Conservation (phyloP, 2,113 vertebrate genomes). For the Otis tarda region DNA sequence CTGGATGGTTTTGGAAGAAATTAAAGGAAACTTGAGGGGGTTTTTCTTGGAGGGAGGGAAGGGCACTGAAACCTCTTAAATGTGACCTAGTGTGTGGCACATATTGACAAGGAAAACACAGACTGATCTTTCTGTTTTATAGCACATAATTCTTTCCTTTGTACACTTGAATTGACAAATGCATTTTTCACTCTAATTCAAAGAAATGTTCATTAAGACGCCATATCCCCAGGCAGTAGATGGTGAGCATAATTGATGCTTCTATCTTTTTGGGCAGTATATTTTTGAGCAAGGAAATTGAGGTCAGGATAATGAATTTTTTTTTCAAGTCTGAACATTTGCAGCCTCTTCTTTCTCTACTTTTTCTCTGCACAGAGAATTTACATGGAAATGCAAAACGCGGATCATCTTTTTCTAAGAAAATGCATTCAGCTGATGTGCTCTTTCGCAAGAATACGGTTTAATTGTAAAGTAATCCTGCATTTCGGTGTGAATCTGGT, state of each 20-base stretch:
- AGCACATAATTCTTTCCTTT: constrained; percentile 1
- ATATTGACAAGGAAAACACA: constrained; percentile 42
- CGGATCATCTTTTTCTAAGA: constrained; percentile 5
- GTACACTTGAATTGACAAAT: constrained; percentile 73
- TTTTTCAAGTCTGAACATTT: constrained; percentile 69
- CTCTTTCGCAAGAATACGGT: not conserved
- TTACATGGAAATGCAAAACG: not conserved
- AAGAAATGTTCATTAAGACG: constrained; percentile 79
- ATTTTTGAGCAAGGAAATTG: constrained; percentile 62
- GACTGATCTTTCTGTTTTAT: constrained; percentile 1
- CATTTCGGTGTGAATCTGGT: not conserved
- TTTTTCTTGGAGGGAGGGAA: not conserved
- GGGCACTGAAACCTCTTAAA: not conserved
- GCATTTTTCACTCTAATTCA: constrained; percentile 81
- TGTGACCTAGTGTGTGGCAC: not conserved
- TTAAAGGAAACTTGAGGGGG: not conserved
- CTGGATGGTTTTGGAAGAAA: constrained; percentile 23
- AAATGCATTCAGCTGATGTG: constrained; percentile 1
- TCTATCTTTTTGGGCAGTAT: constrained; percentile 75
- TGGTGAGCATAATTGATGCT: constrained; percentile 76
- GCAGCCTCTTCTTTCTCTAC: constrained; percentile 54
- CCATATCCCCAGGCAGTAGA: constrained; percentile 76
- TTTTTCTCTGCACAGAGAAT: not conserved
- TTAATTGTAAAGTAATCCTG: constrained; percentile 30
- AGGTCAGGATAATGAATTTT: constrained; percentile 71